These are phyloP conservation scores for Setipinna tenuifilis DNA, from an alignment of 2,797 vertebrate species.

Conservation along the genomic window DNA sequence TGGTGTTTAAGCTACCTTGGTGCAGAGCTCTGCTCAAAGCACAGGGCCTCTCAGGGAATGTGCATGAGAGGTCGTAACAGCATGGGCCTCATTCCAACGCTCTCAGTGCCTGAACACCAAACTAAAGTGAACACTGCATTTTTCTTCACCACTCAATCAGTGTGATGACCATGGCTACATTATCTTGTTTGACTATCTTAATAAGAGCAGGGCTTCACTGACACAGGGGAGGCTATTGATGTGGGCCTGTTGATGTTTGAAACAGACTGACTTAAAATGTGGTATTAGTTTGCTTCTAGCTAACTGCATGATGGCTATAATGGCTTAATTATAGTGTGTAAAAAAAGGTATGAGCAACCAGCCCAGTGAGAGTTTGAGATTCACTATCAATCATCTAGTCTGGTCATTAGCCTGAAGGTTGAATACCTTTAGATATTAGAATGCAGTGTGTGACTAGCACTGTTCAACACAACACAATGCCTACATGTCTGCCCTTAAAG, in stretches of 20 bases:
- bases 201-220: too few species aligned
- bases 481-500: neutral
- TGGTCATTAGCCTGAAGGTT: neutral
- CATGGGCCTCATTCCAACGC: conserved; percentile 6
- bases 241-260: neutral
- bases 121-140: too few species aligned
- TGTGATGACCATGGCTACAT: neutral
- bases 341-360: neutral
- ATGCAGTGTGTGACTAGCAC: neutral
- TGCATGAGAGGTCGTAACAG: neutral
- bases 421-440: neutral
- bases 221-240: neutral
- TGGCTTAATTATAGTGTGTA: neutral
- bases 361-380: neutral
- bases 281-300: neutral
- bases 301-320: neutral
- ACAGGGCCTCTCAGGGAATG: neutral
- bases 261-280: neutral
- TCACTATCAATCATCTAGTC: neutral
- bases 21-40: neutral
- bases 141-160: neutral
- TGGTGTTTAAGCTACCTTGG: neutral
- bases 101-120: neutral
- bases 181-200: too few species aligned
- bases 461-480: neutral